Conservation (phyloP, 2,888 invertebrate species). For the Loripinus fragilis region DNA sequence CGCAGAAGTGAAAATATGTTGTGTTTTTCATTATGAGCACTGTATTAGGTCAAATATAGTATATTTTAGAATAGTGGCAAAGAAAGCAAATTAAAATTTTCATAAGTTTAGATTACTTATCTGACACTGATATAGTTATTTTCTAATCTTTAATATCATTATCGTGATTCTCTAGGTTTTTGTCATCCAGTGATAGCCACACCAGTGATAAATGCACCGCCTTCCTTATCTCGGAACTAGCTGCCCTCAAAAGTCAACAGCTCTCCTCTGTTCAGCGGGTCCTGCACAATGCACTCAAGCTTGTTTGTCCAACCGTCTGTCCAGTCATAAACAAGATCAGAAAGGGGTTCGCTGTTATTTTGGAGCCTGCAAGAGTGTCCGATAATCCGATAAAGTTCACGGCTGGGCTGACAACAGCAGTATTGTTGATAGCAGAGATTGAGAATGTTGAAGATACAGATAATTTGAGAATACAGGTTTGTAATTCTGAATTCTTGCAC, state of each 20-base stretch:
- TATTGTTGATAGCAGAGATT: slow-evolving; percentile 94
- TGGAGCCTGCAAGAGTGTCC: slow-evolving; percentile 93
- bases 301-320: slow-evolving; percentile 64
- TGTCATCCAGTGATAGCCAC: slow-evolving; percentile 83
- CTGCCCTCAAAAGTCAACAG: slow-evolving; percentile 72
- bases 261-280: slow-evolving; percentile 70
- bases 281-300: slow-evolving; percentile 71
- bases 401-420: slow-evolving; percentile 94
- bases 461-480: slow-evolving; percentile 91
- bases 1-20: no score
- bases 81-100: no score
- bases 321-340: slow-evolving; percentile 69
- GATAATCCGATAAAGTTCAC: slow-evolving; percentile 95
- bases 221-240: slow-evolving; percentile 89
- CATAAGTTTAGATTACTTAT: no score
- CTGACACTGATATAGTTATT: no score
- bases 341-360: slow-evolving; percentile 86
- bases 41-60: no score
- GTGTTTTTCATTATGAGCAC: no score
- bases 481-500: no score
- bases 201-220: slow-evolving; percentile 90
- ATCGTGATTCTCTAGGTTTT: slow-evolving; percentile 78
- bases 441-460: slow-evolving; percentile 90
- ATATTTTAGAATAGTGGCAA: no score
- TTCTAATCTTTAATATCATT: no score